These are phyloP conservation scores for Numenius arquata DNA, from an alignment of 2,113 vertebrate species.

Conservation along the genomic window DNA sequence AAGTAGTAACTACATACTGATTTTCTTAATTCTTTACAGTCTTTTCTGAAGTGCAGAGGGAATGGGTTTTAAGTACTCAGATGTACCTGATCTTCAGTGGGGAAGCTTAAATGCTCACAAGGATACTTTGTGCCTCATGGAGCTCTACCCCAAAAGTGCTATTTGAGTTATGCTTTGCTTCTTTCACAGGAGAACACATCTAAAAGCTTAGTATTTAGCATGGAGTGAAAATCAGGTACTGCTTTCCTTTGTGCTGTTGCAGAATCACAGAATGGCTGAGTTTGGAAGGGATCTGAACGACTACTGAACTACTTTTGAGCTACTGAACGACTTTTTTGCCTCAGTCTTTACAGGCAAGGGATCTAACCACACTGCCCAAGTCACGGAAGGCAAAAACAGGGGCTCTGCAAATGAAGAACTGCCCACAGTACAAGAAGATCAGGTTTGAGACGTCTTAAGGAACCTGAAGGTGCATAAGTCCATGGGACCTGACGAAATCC, in stretches of 20 bases:
- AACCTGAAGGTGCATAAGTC: no score
- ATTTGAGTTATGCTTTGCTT: background rate
- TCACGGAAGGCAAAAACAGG: no score
- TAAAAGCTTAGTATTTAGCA: background rate
- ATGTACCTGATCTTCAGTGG: background rate
- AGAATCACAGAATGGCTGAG: background rate
- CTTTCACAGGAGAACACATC: background rate
- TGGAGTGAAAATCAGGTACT: background rate
- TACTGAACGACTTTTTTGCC: no score
- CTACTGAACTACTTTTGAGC: no score
- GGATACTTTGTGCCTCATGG: background rate
- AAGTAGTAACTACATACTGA: background rate
- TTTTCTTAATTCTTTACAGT: background rate
- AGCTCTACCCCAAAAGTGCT: background rate
- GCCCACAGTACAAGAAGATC: no score
- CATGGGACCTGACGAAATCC: no score
- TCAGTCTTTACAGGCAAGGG: no score
- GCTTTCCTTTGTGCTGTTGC: background rate
- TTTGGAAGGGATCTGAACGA: background rate
- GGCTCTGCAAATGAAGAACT: no score
- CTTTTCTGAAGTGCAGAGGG: background rate
- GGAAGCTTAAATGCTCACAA: accelerated
- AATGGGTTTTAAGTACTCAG: background rate
- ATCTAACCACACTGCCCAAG: no score
- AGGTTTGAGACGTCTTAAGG: no score